Conservation (phyloP, 2,113 vertebrate species). For the Protobothrops flavoviridis region DNA sequence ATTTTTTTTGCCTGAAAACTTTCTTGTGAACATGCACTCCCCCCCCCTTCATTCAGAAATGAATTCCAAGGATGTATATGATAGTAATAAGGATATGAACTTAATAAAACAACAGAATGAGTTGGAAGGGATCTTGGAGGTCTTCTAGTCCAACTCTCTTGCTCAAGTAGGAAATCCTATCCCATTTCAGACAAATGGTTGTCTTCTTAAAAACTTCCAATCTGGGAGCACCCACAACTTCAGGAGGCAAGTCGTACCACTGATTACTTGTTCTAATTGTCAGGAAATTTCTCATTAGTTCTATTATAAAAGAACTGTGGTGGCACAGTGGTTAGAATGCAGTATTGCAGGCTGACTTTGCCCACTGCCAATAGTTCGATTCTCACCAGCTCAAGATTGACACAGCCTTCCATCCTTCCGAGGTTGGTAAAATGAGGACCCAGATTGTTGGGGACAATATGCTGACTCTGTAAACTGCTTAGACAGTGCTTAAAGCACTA, state of each 20-base stretch:
- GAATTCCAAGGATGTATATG: background rate
- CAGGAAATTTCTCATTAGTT: background rate
- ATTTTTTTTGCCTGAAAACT: conserved; percentile 1
- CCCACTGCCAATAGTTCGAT: background rate
- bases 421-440: background rate
- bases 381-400: background rate
- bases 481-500: background rate
- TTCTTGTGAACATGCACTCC: background rate
- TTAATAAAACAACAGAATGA: background rate
- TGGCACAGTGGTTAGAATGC: background rate
- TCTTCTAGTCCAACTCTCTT: background rate
- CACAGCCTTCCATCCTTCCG: background rate
- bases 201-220: background rate
- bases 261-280: background rate
- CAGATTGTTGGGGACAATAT: background rate
- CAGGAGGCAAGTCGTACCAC: background rate
- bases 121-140: background rate
- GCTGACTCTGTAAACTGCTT: background rate
- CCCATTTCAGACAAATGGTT: background rate
- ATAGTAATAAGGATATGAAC: background rate
- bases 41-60: background rate
- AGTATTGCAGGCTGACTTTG: background rate
- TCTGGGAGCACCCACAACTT: background rate
- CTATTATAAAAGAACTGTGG: background rate
- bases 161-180: background rate